These are phyloP conservation scores for Drosophila willistoni DNA, from an alignment of 1,140 invertebrate genomes.

Conservation along the genomic window DNA sequence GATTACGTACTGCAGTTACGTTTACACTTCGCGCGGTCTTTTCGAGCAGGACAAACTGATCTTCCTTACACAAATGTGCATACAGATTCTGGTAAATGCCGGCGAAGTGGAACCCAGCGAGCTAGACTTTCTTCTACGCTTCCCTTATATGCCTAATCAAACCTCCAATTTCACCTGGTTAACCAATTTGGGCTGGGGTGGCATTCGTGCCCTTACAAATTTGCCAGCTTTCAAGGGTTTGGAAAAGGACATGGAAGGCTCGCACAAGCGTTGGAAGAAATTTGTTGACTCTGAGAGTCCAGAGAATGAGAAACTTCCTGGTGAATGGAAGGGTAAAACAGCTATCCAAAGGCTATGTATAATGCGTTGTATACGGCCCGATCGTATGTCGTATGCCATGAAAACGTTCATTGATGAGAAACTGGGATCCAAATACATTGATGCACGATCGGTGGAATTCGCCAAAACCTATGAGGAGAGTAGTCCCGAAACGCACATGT, in stretches of 20 bases:
- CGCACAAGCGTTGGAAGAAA: constrained; percentile 95
- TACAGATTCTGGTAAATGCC: constrained; percentile 88
- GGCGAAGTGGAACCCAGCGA: constrained; percentile 89
- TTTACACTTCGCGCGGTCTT: constrained; percentile 94
- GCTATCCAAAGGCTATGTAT: constrained; percentile 95
- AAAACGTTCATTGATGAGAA: constrained; percentile 92
- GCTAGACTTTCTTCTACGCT: constrained; percentile 94
- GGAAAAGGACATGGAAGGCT: constrained; percentile 96
- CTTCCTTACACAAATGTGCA: constrained; percentile 94
- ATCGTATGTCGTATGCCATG: constrained; percentile 90
- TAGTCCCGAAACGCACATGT: constrained; percentile 92
- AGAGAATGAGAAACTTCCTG: constrained; percentile 96
- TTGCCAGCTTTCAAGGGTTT: constrained; percentile 93
- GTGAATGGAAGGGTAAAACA: constrained; percentile 97
- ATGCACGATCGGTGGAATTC: constrained; percentile 91
- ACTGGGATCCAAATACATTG: constrained; percentile 92
- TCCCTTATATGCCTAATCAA: constrained; percentile 87
- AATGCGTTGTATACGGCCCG: constrained; percentile 93
- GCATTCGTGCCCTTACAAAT: constrained; percentile 90
- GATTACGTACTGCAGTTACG: constrained; percentile 93
- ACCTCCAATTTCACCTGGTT: constrained; percentile 93
- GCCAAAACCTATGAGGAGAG: constrained; percentile 94
- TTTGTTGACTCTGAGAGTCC: constrained; percentile 96
- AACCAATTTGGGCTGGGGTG: constrained; percentile 93
- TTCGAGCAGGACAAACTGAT: constrained; percentile 97